These are phyloP conservation scores for Capricornis sumatraensis DNA, from an alignment of 2,113 vertebrate genomes.

Conservation along the genomic window DNA sequence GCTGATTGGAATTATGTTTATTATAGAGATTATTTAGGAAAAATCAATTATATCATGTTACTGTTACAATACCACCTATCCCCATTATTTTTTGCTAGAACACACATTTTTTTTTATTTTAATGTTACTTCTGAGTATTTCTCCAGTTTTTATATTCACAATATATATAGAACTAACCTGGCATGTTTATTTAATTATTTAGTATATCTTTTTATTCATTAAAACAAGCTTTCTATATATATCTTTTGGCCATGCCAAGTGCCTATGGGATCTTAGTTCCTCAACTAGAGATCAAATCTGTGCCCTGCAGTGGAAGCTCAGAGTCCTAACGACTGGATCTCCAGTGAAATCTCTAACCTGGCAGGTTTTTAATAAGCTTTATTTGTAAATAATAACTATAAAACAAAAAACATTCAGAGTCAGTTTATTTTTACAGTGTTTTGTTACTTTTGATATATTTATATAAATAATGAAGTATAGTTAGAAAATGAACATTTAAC, in stretches of 20 bases:
- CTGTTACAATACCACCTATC: not conserved
- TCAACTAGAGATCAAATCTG: not conserved
- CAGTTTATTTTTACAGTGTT: not conserved
- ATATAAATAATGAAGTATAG: not conserved
- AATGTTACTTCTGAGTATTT: not conserved
- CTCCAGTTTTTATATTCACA: not conserved
- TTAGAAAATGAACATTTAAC: not conserved
- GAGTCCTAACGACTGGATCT: not conserved
- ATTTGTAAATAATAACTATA: not conserved
- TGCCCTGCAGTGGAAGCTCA: not conserved
- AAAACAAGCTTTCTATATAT: not conserved
- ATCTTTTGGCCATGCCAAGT: accelerated
- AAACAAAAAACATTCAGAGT: not conserved
- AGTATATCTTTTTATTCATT: not conserved
- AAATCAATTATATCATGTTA: not conserved
- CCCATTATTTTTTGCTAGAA: not conserved
- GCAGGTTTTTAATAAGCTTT: not conserved
- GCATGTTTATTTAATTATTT: not conserved
- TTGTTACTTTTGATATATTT: not conserved
- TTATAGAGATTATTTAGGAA: not conserved
- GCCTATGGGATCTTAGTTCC: not conserved
- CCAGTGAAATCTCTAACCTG: not conserved
- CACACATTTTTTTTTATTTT: not conserved
- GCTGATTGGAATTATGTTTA: not conserved
- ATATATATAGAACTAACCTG: not conserved